phyloP scores from a whole-genome alignment of 2,888 invertebrate genomes.

The Stictocephala bisonia region DNA sequence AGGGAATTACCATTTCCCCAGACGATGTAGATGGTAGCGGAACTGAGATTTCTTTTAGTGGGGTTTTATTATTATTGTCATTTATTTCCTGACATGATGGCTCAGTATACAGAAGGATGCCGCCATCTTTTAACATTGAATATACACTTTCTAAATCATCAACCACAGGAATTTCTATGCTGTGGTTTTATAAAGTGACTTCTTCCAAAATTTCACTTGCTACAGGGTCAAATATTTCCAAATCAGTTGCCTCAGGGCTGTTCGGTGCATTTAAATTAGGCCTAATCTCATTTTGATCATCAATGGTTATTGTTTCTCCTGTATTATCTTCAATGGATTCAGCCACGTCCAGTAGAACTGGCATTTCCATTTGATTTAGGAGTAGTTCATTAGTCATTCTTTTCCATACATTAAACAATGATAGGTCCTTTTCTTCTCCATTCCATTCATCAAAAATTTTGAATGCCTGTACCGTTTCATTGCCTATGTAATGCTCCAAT shows the following conservation, averaged over 20 bases:
- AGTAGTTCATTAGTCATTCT: constrained; percentile 4
- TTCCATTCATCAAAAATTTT: constrained; percentile 22
- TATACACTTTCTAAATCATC: background rate
- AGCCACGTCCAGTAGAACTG: background rate
- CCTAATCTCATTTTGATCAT: background rate
- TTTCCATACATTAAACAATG: constrained; percentile 21
- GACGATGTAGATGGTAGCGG: background rate
- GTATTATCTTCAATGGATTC: background rate
- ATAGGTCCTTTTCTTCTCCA: constrained; percentile 17
- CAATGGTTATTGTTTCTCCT: background rate
- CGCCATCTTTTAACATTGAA: background rate
- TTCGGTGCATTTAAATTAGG: background rate
- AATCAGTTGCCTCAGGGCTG: background rate
- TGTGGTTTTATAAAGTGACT: background rate
- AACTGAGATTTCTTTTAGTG: constrained; percentile 3
- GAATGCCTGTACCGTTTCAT: background rate
- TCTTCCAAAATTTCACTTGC: background rate
- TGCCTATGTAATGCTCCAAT: constrained; percentile 8
- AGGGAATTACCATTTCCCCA: background rate
- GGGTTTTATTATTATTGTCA: background rate
- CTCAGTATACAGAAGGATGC: background rate
- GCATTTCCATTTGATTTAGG: background rate
- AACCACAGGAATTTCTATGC: background rate
- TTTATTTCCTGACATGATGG: background rate
- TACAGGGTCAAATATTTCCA: background rate